These are phyloP conservation scores for Hermaeophaga mercurialis DNA, from an alignment of 2,888 invertebrate species.

Conservation along the genomic window DNA sequence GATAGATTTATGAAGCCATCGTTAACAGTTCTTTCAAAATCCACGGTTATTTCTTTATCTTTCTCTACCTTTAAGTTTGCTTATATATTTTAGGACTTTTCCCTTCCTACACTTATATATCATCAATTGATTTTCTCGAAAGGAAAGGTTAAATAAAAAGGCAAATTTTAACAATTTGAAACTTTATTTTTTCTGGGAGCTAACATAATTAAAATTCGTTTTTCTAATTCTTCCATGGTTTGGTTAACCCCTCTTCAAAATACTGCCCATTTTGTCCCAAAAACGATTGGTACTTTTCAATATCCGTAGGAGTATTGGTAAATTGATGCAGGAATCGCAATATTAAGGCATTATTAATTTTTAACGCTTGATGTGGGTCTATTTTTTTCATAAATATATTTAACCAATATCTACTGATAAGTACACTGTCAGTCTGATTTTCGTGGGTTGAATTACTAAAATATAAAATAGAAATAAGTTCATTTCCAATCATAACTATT, in stretches of 20 bases:
- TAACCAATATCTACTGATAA: slow-evolving; percentile 58
- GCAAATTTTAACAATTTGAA: too few species aligned
- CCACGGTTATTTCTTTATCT: too few species aligned
- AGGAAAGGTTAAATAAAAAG: too few species aligned
- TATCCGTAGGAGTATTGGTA: slow-evolving; percentile 43
- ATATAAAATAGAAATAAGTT: slow-evolving; percentile 18
- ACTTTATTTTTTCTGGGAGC: too few species aligned
- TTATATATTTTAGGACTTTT: too few species aligned
- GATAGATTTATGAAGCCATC: too few species aligned
- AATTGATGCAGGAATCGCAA: slow-evolving; percentile 54
- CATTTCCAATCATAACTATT: too few species aligned
- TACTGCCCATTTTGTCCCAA: slow-evolving; percentile 47
- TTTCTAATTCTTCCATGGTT: slow-evolving; percentile 46
- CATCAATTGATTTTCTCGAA: too few species aligned
- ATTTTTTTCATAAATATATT: slow-evolving; percentile 60
- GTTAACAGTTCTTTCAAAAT: too few species aligned
- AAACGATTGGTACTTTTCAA: slow-evolving; percentile 44
- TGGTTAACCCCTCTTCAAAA: slow-evolving; percentile 52
- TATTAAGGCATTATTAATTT: slow-evolving; percentile 57
- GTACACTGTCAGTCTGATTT: slow-evolving; percentile 58
- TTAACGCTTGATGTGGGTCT: slow-evolving; percentile 51
- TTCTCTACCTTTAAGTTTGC: too few species aligned
- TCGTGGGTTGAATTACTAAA: slow-evolving; percentile 59
- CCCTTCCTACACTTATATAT: too few species aligned
- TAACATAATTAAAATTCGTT: too few species aligned